Conservation (phyloP, 2,888 invertebrate genomes). For the Leucophenga montana region DNA sequence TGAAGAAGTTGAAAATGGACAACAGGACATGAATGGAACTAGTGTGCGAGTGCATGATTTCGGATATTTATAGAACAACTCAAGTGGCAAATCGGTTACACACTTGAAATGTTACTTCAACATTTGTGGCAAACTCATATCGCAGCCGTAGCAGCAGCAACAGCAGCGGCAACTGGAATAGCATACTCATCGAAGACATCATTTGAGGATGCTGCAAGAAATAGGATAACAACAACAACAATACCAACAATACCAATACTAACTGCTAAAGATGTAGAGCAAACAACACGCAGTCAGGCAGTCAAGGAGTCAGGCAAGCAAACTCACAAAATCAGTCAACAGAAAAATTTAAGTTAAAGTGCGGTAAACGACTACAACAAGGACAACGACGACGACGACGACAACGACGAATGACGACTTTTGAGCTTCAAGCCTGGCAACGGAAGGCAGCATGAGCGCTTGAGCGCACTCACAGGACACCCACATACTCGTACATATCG, state of each 20-base stretch:
- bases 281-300: not conserved
- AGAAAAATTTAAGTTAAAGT: conserved; percentile 25
- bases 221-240: conserved; percentile 7
- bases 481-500: conserved; percentile 31
- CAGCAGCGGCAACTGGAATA: not conserved
- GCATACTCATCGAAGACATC: conserved; percentile 1
- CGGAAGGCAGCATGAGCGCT: too few species aligned
- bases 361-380: conserved; percentile 16
- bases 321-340: conserved; percentile 28
- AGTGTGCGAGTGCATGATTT: conserved; percentile 45
- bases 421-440: conserved; percentile 16
- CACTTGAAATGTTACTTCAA: conserved; percentile 61
- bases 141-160: not conserved
- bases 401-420: not conserved
- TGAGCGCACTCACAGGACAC: conserved; percentile 24
- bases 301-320: conserved; percentile 40
- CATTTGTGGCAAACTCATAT: conserved; percentile 51
- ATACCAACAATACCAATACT: conserved; percentile 35
- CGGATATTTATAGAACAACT: conserved; percentile 68
- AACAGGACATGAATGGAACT: not conserved
- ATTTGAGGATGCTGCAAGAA: not conserved
- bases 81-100: conserved; percentile 71
- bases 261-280: not conserved
- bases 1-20: not conserved
- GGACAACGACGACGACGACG: too few species aligned